phyloP scores from a whole-genome alignment of 2,888 invertebrate genomes.

The Aphidoletes aphidimyza region DNA sequence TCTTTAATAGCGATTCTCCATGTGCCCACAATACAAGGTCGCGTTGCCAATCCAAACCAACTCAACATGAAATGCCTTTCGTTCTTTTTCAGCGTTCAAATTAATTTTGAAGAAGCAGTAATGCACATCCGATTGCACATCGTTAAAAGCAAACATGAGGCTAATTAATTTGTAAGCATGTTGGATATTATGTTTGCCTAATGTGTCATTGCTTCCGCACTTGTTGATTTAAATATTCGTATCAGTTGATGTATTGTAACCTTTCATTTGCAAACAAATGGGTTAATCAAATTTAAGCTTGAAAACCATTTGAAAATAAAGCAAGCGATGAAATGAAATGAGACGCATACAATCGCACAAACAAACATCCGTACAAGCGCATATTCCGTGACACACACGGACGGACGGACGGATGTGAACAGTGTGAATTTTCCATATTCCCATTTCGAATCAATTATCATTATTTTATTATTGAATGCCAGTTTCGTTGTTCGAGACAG shows the following conservation, averaged over 20 bases:
- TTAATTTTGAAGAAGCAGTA: too few relatives aligned
- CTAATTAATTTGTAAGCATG: constrained; percentile 34
- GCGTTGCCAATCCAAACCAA: too few relatives aligned
- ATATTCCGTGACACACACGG: too few relatives aligned
- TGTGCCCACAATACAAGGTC: too few relatives aligned
- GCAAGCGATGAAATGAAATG: too few relatives aligned
- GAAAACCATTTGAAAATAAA: not conserved
- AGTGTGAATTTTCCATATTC: not conserved
- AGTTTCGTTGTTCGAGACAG: not conserved
- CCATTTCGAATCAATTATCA: constrained; percentile 3
- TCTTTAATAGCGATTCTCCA: too few relatives aligned
- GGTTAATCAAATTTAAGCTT: not conserved
- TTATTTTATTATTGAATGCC: constrained; percentile 9
- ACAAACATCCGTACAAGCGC: too few relatives aligned
- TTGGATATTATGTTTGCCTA: constrained; percentile 16
- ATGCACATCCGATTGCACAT: too few relatives aligned
- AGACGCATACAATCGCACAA: too few relatives aligned
- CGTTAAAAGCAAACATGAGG: constrained; percentile 1
- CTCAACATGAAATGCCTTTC: too few relatives aligned
- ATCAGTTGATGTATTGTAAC: too few relatives aligned
- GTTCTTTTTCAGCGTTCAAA: too few relatives aligned
- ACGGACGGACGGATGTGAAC: not conserved
- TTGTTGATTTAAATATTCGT: constrained; percentile 36
- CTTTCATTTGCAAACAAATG: not conserved
- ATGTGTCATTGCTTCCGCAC: not conserved